A percentile compares a stretch with the other conserved stretches of the same genome.
Conservation (phyloP, 2,888 invertebrate genomes). For the Acanthopleura granulata region DNA sequence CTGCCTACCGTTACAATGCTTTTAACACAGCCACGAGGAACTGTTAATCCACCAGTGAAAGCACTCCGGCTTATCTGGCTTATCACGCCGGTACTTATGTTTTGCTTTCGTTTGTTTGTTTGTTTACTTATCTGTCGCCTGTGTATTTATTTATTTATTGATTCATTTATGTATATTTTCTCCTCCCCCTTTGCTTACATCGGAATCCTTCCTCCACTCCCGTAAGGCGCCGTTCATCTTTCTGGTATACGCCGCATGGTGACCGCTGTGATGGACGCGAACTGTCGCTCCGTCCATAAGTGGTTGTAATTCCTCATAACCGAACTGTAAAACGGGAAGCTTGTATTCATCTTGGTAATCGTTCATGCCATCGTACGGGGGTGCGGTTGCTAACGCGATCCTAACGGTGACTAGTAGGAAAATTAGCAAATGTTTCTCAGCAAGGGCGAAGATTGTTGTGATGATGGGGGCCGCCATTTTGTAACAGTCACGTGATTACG, state of each 20-base stretch:
- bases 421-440: background rate
- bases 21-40: too few relatives aligned
- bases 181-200: background rate
- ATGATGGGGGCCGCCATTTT: constrained; percentile 10
- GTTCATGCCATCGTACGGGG: background rate
- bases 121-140: too few relatives aligned
- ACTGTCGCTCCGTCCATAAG: constrained; percentile 51
- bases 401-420: background rate
- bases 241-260: constrained; percentile 52
- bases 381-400: background rate
- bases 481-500: constrained; percentile 2
- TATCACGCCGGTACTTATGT: too few relatives aligned
- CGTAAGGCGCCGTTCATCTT: constrained; percentile 52
- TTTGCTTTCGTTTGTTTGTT: too few relatives aligned
- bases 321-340: constrained; percentile 49
- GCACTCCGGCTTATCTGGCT: too few relatives aligned
- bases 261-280: constrained; percentile 53
- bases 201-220: constrained; percentile 44
- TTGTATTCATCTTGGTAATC: constrained; percentile 38
- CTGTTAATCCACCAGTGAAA: too few relatives aligned
- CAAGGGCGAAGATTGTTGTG: background rate
- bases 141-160: too few relatives aligned
- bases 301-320: constrained; percentile 53
- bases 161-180: constrained; percentile 18
- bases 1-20: too few relatives aligned